These are phyloP conservation scores for Chloropsis cyanopogon DNA, from an alignment of 2,113 vertebrate species.

Conservation along the genomic window DNA sequence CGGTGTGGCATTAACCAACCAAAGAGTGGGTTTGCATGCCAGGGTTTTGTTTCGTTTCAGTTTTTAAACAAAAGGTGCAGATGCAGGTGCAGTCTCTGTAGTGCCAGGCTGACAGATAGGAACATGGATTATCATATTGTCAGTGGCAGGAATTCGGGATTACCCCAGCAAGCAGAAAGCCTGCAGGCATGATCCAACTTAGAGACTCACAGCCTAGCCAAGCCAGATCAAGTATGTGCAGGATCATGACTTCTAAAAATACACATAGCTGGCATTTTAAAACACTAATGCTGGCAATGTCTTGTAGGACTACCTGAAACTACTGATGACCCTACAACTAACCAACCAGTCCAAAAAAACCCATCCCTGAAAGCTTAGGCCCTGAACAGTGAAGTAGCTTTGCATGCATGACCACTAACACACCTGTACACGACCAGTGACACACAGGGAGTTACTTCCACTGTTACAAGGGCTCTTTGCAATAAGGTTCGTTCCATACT, in stretches of 20 bases:
- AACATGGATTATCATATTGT: rapidly evolving
- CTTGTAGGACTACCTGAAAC: background rate
- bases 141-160: background rate
- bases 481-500: background rate
- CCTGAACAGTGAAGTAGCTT: background rate
- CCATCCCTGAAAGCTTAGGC: background rate
- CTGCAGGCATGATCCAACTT: too few relatives aligned
- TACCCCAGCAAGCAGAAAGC: rapidly evolving
- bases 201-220: background rate
- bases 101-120: rapidly evolving
- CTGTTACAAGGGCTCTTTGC: background rate
- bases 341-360: background rate
- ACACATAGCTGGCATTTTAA: background rate
- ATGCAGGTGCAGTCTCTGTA: background rate
- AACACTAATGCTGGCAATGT: background rate
- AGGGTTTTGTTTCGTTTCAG: background rate
- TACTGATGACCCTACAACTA: background rate
- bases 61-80: background rate
- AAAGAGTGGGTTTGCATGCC: background rate
- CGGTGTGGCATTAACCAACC: background rate
- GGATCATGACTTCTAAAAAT: background rate
- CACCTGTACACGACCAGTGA: background rate
- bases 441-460: background rate
- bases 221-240: background rate
- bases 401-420: background rate